These are phyloP conservation scores for Phycodurus eques DNA, from an alignment of 2,113 vertebrate species.

Conservation along the genomic window DNA sequence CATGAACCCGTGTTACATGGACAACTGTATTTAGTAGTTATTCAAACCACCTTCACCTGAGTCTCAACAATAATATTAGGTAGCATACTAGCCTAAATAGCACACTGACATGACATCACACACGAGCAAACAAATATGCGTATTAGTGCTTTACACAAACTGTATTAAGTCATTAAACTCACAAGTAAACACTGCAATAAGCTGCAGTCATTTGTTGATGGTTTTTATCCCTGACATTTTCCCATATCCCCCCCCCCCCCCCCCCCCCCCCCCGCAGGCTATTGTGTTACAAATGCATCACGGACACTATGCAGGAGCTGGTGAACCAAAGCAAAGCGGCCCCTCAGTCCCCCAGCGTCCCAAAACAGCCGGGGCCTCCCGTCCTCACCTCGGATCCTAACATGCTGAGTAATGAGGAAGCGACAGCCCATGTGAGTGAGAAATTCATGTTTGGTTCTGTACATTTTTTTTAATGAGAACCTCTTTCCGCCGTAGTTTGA, in stretches of 20 bases:
- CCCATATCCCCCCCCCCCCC: too few relatives aligned
- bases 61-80: too few relatives aligned
- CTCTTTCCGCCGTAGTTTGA: constrained; percentile 81
- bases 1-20: too few relatives aligned
- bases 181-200: not conserved
- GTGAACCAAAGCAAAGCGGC: constrained; percentile 97
- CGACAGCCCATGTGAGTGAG: constrained; percentile 87
- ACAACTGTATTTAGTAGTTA: too few relatives aligned
- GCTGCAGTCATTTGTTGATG: not conserved
- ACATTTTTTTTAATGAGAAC: constrained; percentile 11
- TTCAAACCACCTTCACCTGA: too few relatives aligned
- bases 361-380: constrained; percentile 94
- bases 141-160: not conserved
- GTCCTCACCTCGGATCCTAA: constrained; percentile 95
- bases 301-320: constrained; percentile 95
- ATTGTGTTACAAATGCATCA: constrained; percentile 93
- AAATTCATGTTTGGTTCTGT: not conserved
- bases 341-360: constrained; percentile 96
- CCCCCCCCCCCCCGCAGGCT: constrained; percentile 71
- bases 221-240: not conserved
- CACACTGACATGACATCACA: not conserved
- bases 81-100: not conserved
- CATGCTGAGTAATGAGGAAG: constrained; percentile 98
- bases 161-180: not conserved
- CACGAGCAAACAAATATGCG: not conserved